Base-by-base conservation (phyloP, 2,113 vertebrate species). In the Pedionomus torquatus region DNA sequence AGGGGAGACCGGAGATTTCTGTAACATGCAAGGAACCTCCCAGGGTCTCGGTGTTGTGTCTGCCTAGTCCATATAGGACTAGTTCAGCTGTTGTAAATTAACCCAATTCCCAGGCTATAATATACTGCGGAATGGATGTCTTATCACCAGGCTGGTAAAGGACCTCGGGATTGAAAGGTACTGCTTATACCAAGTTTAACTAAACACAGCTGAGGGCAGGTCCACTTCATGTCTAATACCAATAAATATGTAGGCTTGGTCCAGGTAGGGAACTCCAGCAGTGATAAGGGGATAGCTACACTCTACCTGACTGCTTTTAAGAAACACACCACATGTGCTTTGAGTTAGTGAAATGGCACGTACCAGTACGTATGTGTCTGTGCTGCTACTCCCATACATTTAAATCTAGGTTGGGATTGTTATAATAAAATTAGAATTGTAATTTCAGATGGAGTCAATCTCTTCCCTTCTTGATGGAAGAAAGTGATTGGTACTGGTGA, bases 51-150 rank as follows among this genome's bases (percentile, higher is more conserved):
- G 78, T 97, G 96, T 95, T 96, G 80, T 93, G 94, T 97, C 96
- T 97, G 94, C 61, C 63, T 70, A 57, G 78, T 57, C 58, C 16
- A 58, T 77, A 92, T 6, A 95, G 58, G 37, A 95, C 86, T 84
- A 23, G 74, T 49, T 94, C 96, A 97, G 87, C 94, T 97, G 96
- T 91, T 91, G 77, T 46, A 89, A 93, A 97, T 97, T 96, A 97
- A 91, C 91, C 60, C 28, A 89, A 87, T 52, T 95, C 54, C 31
- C 81, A 84, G 77, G 66, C 93, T 91, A 4, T 83, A 65, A 88
- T 90, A 83, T 81, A 77, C 81, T 90, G 64, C 79, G 74, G 63
- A 89, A 63, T 0, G 46, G 57, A n/a, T 74, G 37, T 79, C 87
- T 96, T 94, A 89, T 92, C 89, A 68, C 35, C 68, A 87, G 81